These are phyloP conservation scores for Eupleurogrammus muticus DNA, from an alignment of 2,797 vertebrate species.

Conservation along the genomic window DNA sequence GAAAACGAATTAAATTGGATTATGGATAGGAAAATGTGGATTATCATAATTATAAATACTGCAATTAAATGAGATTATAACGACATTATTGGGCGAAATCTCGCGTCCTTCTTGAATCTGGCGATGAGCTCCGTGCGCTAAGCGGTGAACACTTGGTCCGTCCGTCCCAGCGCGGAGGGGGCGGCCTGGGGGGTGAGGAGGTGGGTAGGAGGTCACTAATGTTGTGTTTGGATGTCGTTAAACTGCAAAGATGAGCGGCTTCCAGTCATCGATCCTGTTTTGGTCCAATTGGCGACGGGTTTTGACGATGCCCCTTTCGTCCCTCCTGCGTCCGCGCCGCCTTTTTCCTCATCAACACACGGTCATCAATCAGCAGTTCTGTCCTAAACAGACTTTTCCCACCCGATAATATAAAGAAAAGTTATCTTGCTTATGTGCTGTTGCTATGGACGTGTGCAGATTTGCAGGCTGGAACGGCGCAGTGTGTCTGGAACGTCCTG, in stretches of 20 bases:
- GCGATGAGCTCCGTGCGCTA: conserved; percentile 42
- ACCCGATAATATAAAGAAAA: background rate
- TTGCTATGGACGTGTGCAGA: background rate
- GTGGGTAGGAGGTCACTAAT: background rate
- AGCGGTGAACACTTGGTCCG: conserved; percentile 23
- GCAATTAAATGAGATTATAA: background rate
- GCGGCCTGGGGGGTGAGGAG: background rate
- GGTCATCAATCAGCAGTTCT: background rate
- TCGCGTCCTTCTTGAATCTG: conserved; percentile 6
- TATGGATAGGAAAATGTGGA: background rate
- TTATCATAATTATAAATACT: background rate
- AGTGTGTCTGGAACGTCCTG: background rate
- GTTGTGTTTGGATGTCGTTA: conserved; percentile 14
- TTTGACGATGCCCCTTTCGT: conserved; percentile 52
- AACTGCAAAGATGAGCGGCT: background rate
- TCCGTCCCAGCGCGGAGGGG: conserved; percentile 22
- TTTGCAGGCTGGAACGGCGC: fast-evolving
- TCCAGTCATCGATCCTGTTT: background rate
- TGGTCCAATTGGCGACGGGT: conserved; percentile 1
- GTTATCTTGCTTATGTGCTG: background rate
- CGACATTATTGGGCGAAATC: conserved; percentile 15
- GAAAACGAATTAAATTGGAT: background rate
- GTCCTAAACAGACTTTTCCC: background rate
- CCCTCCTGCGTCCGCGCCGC: conserved; percentile 9
- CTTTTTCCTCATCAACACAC: background rate